Percentiles rank a stretch among this genome's conserved stretches.
These are phyloP conservation scores for Sesia bembeciformis DNA, from an alignment of 2,888 invertebrate genomes.

Conservation along the genomic window DNA sequence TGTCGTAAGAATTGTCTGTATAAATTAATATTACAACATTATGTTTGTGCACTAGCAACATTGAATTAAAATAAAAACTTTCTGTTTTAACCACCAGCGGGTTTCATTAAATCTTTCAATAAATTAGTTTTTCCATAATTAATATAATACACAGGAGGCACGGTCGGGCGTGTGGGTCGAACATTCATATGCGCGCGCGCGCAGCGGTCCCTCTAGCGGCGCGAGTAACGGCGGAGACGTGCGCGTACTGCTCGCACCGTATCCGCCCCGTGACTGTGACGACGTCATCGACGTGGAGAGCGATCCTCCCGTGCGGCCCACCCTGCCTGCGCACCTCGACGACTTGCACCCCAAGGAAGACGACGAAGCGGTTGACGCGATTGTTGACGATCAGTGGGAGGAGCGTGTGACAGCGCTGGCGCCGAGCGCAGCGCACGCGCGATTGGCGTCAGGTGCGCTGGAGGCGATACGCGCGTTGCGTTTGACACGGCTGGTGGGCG, in stretches of 20 bases:
- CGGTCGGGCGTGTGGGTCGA: constrained; percentile 46
- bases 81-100: neutral
- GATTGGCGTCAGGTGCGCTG: constrained; percentile 25
- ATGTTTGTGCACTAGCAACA: neutral
- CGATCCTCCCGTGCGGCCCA: constrained; percentile 7
- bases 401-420: constrained; percentile 27
- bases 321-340: constrained; percentile 7
- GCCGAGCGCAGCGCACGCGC: constrained; percentile 28
- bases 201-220: constrained; percentile 12
- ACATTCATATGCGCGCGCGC: constrained; percentile 51
- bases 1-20: no score
- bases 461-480: constrained; percentile 26
- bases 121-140: neutral
- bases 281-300: constrained; percentile 9
- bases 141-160: constrained; percentile 10
- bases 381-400: constrained; percentile 13
- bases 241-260: constrained; percentile 27
- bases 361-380: constrained; percentile 10
- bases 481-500: constrained; percentile 26
- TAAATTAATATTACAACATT: no score
- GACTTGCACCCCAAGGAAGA: constrained; percentile 7
- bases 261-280: constrained; percentile 12
- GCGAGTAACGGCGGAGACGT: constrained; percentile 17
- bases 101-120: neutral
- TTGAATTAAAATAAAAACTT: neutral